A percentile compares a stretch with the other conserved stretches of the same genome.
Conservation (phyloP, 2,888 invertebrate species). For the Apamea anceps region DNA sequence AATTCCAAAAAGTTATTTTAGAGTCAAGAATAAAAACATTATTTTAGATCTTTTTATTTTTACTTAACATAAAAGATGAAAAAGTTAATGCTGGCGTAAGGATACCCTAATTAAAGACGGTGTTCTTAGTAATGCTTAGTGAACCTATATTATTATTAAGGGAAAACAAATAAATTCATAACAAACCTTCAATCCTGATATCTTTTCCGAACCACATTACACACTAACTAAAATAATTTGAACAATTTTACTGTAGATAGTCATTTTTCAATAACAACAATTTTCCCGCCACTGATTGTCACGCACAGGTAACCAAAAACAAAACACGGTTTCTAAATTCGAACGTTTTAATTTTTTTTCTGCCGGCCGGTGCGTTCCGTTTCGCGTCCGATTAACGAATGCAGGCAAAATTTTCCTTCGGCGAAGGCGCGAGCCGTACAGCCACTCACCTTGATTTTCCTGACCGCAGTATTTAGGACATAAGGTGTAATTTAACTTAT, state of each 20-base stretch:
- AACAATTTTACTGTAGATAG: slow-evolving; percentile 88
- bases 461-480: slow-evolving; percentile 57
- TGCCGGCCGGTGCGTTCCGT: slow-evolving; percentile 73
- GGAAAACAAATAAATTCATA: not conserved
- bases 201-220: slow-evolving; percentile 72
- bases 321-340: slow-evolving; percentile 52
- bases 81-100: not conserved
- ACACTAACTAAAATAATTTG: slow-evolving; percentile 88
- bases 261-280: slow-evolving; percentile 77
- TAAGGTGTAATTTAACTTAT: slow-evolving; percentile 42
- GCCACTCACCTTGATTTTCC: slow-evolving; percentile 84
- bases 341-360: slow-evolving; percentile 47
- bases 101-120: not conserved
- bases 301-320: slow-evolving; percentile 44
- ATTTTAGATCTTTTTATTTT: not conserved
- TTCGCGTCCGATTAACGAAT: slow-evolving; percentile 78
- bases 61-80: not conserved
- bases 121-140: not conserved
- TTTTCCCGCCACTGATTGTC: slow-evolving; percentile 60
- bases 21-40: not conserved
- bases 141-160: not conserved
- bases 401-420: slow-evolving; percentile 76
- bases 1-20: not conserved
- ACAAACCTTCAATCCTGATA: slow-evolving; percentile 70
- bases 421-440: slow-evolving; percentile 63